Evolutionary conservation across 2,113 vertebrate genomes (phyloP).

Genomic region (Acanthochromis polyacanthus): DNA sequence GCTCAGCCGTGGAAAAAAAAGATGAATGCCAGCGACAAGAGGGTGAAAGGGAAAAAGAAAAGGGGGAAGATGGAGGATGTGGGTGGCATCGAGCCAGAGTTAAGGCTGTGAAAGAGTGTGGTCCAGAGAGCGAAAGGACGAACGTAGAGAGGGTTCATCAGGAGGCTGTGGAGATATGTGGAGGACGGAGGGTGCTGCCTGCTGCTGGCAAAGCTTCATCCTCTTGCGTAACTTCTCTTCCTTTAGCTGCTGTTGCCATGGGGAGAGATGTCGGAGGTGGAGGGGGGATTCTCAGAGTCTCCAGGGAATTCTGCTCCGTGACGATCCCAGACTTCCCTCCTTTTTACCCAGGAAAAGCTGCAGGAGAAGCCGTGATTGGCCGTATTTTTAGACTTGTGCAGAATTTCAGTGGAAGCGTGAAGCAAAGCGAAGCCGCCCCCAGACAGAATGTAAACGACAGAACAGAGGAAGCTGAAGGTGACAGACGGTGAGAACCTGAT

Average conservation of each 20-base stretch:
- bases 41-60: slow-evolving; percentile 6
- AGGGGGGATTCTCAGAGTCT: slow-evolving; percentile 80
- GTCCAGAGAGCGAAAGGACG: slow-evolving; percentile 39
- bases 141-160: slow-evolving; percentile 65
- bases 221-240: slow-evolving; percentile 89
- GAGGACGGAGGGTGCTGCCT: slow-evolving; percentile 59
- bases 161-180: slow-evolving; percentile 69
- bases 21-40: slow-evolving; percentile 27
- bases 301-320: slow-evolving; percentile 77
- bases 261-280: slow-evolving; percentile 85
- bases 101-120: slow-evolving; percentile 30
- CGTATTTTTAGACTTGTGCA: slow-evolving; percentile 37
- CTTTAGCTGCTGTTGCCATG: slow-evolving; percentile 92
- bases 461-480: background rate
- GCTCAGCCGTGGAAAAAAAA: slow-evolving; percentile 16
- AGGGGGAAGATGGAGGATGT: background rate
- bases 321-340: slow-evolving; percentile 46
- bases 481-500: background rate
- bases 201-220: slow-evolving; percentile 80
- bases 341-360: background rate
- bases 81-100: slow-evolving; percentile 21
- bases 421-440: background rate
- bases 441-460: background rate
- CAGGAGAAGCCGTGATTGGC: background rate
- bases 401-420: slow-evolving; percentile 2